A percentile compares a stretch with the other conserved stretches of the same genome.
These are phyloP conservation scores for Antechinus stuartii DNA, from an alignment of 2,113 vertebrate genomes.

Conservation along the genomic window DNA sequence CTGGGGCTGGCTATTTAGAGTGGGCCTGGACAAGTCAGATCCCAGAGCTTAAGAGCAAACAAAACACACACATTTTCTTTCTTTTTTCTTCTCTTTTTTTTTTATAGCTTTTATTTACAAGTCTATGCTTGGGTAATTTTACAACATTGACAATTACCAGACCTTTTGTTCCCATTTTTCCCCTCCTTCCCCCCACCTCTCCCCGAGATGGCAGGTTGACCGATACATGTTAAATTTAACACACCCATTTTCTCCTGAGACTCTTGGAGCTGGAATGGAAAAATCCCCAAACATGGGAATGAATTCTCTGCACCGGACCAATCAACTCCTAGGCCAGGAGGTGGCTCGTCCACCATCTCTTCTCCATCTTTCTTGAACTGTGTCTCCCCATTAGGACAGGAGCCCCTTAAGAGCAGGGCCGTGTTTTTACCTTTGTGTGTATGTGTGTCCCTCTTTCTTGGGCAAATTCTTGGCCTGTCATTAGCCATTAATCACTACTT, in stretches of 20 bases:
- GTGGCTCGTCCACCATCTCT: not conserved
- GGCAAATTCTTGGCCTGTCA: not conserved
- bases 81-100: no score
- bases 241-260: not conserved
- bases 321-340: not conserved
- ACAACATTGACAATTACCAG: no score
- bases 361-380: not conserved
- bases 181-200: no score
- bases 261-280: not conserved
- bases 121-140: no score
- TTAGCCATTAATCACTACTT: not conserved
- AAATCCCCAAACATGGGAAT: not conserved
- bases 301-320: not conserved
- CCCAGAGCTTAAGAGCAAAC: not conserved
- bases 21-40: not conserved
- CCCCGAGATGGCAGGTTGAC: no score
- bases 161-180: no score
- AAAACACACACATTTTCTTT: not conserved
- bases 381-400: not conserved
- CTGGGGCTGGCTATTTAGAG: not conserved
- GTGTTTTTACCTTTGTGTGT: not conserved
- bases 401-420: not conserved
- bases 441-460: not conserved
- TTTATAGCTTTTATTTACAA: no score
- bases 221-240: no score